Evolutionary conservation across 1,140 invertebrate genomes (phyloP).

Genomic region (Eupristina koningsbergeri): DNA sequence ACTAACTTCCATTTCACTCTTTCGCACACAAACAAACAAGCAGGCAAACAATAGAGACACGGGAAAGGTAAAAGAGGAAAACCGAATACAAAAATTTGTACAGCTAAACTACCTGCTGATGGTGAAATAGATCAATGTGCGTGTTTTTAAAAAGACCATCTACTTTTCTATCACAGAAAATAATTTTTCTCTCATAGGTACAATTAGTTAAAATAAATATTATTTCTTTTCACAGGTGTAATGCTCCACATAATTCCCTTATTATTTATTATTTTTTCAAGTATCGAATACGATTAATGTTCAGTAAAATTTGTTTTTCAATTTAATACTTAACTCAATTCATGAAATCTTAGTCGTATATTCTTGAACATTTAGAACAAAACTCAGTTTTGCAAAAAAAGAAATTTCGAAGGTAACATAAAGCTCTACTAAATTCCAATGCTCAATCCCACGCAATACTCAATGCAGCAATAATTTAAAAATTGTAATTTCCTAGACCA

Average conservation of each 20-base stretch:
- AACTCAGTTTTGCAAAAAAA: not conserved
- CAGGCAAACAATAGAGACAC: not conserved
- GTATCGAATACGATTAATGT: no score
- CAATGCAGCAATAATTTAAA: not conserved
- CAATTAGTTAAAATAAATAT: no score
- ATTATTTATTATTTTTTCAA: no score
- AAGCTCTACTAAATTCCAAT: not conserved
- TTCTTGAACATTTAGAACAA: not conserved
- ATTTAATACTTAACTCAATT: no score
- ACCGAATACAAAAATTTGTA: not conserved
- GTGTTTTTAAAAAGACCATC: not conserved
- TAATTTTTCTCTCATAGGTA: no score
- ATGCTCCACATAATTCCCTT: no score
- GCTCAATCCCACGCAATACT: not conserved
- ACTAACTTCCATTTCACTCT: constrained; percentile 6
- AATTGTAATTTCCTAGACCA: not conserved
- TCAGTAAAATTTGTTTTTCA: no score
- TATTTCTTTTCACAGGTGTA: no score
- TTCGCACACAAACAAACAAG: not conserved
- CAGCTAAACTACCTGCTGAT: not conserved
- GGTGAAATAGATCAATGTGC: not conserved
- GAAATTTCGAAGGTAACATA: not conserved
- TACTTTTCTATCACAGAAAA: not conserved
- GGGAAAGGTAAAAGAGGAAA: not conserved
- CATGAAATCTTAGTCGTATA: no score